Conservation (phyloP, 2,113 vertebrate genomes). For the Oxyura jamaicensis region DNA sequence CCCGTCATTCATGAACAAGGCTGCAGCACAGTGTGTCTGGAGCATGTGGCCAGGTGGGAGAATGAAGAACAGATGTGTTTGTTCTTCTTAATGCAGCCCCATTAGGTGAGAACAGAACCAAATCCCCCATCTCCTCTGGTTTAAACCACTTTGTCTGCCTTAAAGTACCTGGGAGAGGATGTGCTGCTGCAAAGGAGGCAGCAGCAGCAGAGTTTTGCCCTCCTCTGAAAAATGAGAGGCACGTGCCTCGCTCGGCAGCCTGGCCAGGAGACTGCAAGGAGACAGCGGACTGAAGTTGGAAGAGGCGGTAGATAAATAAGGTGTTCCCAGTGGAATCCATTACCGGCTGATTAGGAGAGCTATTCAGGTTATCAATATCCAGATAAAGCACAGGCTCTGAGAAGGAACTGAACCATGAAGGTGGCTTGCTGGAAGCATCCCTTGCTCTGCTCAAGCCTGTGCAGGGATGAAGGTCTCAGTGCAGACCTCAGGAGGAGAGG, state of each 20-base stretch:
- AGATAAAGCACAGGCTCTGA: slow-evolving; percentile 42
- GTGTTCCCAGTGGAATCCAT: neutral
- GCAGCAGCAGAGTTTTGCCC: neutral
- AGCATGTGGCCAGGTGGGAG: neutral
- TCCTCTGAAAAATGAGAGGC: neutral
- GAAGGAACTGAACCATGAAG: slow-evolving; percentile 47
- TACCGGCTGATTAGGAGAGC: slow-evolving; percentile 27
- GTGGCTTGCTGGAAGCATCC: neutral
- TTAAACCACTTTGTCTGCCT: neutral
- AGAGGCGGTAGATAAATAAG: slow-evolving; percentile 49
- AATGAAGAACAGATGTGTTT: slow-evolving; percentile 36
- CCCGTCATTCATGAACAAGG: rapidly evolving
- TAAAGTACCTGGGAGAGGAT: neutral
- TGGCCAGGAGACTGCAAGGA: neutral
- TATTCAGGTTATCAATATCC: slow-evolving; percentile 33
- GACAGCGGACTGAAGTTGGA: neutral
- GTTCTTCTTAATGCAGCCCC: slow-evolving; percentile 28
- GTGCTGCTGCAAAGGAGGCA: rapidly evolving
- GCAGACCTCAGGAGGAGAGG: neutral
- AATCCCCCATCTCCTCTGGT: neutral
- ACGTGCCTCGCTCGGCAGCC: rapidly evolving
- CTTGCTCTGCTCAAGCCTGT: rapidly evolving
- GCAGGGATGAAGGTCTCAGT: rapidly evolving
- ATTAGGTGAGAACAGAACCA: slow-evolving; percentile 27
- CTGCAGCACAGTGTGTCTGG: rapidly evolving